These are phyloP conservation scores for Pseudomyrmex dendroicus DNA, from an alignment of 1,140 invertebrate genomes.

Conservation along the genomic window DNA sequence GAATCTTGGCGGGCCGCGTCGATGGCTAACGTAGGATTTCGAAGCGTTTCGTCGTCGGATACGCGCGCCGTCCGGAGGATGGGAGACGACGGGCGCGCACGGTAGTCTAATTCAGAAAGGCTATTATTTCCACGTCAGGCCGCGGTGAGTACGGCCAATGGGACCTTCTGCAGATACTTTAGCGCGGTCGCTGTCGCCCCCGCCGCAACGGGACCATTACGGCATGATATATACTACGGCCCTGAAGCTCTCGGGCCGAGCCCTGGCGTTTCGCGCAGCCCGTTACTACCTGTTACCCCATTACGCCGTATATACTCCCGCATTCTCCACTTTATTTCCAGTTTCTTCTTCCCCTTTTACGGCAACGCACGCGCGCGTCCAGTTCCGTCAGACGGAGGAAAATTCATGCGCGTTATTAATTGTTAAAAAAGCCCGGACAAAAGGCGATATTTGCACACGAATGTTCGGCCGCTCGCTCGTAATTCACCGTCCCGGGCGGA, in stretches of 20 bases:
- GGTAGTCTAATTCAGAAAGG: constrained; percentile 65
- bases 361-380: neutral
- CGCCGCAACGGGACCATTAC: constrained; percentile 80
- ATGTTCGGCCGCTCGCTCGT: constrained; percentile 25
- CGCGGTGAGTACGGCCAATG: constrained; percentile 54
- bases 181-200: constrained; percentile 69
- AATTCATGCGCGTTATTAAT: constrained; percentile 68
- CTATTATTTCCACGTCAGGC: constrained; percentile 72
- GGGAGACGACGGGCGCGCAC: neutral
- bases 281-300: constrained; percentile 75
- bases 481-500: neutral
- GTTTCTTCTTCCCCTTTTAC: constrained; percentile 43
- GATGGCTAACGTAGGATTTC: constrained; percentile 44
- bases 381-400: constrained; percentile 2
- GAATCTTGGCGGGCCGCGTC: constrained; percentile 37
- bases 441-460: constrained; percentile 56
- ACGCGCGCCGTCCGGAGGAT: neutral
- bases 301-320: constrained; percentile 72
- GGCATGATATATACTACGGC: constrained; percentile 77
- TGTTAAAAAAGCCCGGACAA: constrained; percentile 45
- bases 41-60: constrained; percentile 29
- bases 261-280: constrained; percentile 31
- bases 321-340: constrained; percentile 71
- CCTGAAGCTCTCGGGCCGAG: constrained; percentile 69
- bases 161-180: constrained; percentile 72